Evolutionary conservation across 2,113 vertebrate genomes (phyloP), one percentile per base, ranked within the genome.

Genomic region (Orientallactaga bullata): DNA sequence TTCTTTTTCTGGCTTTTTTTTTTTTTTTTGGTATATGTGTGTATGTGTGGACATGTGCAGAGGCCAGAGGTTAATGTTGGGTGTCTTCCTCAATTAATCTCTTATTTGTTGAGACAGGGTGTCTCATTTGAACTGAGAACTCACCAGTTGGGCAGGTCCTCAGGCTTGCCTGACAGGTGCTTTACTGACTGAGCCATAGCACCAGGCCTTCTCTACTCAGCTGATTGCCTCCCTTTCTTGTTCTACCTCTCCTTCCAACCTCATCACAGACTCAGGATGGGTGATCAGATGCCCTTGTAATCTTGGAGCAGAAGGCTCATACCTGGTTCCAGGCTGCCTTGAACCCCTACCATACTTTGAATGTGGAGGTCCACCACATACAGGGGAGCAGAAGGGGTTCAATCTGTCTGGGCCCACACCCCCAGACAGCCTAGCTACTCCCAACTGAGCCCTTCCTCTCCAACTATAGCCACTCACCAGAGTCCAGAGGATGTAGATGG

Each of bases 401-500:
- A 47, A 82, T 24, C 76, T 18, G 23, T 30, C 35, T 7, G 3
- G 16, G 21, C 69, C 63, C 15, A 42, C 10, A 32, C 9, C 37
- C 21, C 39, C n/a, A 39, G 72, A 37, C 63, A 66, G 77, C 28
- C 39, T 24, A 11, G 58, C 89, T n/a, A 35, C 65, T 58, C 5
- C 3, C 3, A 65, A 73, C 60, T 60, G 30, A 32, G 69, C 17
- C 18, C 73, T 30, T 37, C 68, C 30, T 8, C 65, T 30, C 30
- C 5, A 1, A 47, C 85, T 7, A 28, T 8, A 0, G 3, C 69
- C 91, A 98, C 98, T 98, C 98, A 99, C 99, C 99, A 99, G 98
- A 0, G 99, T 99, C 99, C 99, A 99, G 91, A 99, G 99, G 95
- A 99, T 98, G 0, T 99, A 99, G 98, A 99, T 99, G 88, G 99